Base-by-base conservation (phyloP, 1,140 invertebrate species). In the Brachystomella parvula region DNA sequence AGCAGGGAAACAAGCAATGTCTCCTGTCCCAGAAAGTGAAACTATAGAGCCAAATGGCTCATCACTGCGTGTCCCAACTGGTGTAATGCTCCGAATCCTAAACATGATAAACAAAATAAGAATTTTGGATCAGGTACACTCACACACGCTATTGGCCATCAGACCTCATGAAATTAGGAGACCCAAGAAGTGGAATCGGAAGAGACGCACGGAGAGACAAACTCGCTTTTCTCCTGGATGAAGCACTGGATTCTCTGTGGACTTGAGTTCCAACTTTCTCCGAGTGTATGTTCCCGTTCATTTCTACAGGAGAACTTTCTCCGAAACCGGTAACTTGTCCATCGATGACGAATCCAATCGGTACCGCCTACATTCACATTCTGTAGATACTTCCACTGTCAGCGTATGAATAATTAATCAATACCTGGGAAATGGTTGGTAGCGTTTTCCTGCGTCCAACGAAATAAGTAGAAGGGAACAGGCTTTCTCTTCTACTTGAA, bases 21-120 rank as follows among this genome's bases (percentile, higher is more conserved):
- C 70, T 26, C 70, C 72, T 24, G 67, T 69, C 15, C 70, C 70
- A 17, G 70, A 69, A 15, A 73, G 61, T 2, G 72, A 73, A 19
- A 62, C 72, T 47, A 73, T 73, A 21, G 72, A 73, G 26, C 70
- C 70, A 66, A 65, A 73, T 15, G 72, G 72, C 58, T 73, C 72
- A 63, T 73, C 72, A 69, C 72, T 73, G 58, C 67, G 57, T 24
- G 67, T 70, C 35, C 19, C 35, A 39, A 39, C 35, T 6, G 49
- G 49, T 17, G 49, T 53, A 12, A 53, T 6, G 24, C 49, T 53
- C 24, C 49, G 49, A 6, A 53, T 24, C 6, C 49, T 53, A 44
- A 12, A 44, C 39, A n/a, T 44, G n/a, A 44, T 12, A 44, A 44
- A 44, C 39, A n/a, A 12, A 44, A 44, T 44, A 44, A 44, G n/a